These are phyloP conservation scores for Whitmania pigra DNA, from an alignment of 1,140 invertebrate genomes.

Conservation along the genomic window DNA sequence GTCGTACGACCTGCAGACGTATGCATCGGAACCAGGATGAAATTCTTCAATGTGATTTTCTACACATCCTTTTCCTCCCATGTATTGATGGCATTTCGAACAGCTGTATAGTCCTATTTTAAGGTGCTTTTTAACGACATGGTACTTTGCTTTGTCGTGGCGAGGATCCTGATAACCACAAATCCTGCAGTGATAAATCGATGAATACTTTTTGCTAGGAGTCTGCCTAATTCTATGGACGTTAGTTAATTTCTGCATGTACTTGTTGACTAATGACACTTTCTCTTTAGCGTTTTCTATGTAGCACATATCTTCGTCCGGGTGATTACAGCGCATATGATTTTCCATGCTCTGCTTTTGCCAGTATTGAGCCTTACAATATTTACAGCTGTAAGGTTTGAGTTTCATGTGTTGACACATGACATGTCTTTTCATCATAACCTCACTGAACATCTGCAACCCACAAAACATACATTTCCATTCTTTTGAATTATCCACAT, in stretches of 20 bases:
- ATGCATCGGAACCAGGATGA: constrained; percentile 2
- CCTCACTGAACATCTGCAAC: constrained; percentile 9
- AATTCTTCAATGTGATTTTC: constrained; percentile 1
- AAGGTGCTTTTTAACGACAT: constrained; percentile 17
- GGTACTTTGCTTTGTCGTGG: constrained; percentile 19
- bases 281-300: constrained; percentile 1
- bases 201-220: neutral
- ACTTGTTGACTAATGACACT: neutral
- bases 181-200: constrained; percentile 8
- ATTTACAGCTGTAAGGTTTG: constrained; percentile 14
- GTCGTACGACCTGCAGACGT: constrained; percentile 6
- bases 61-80: constrained; percentile 8
- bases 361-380: constrained; percentile 13
- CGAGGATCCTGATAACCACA: constrained; percentile 12
- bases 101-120: constrained; percentile 17
- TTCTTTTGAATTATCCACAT: constrained; percentile 1
- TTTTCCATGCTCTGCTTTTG: constrained; percentile 7
- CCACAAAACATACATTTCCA: constrained; percentile 17
- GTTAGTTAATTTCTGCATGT: constrained; percentile 5
- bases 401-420: constrained; percentile 19
- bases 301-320: neutral
- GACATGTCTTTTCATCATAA: constrained; percentile 13
- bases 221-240: neutral
- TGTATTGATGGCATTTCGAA: constrained; percentile 7
- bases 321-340: constrained; percentile 3